Percentiles rank a stretch among this genome's conserved stretches.
phyloP scores from a whole-genome alignment of 2,888 invertebrate species.

The Syrphus vitripennis region DNA sequence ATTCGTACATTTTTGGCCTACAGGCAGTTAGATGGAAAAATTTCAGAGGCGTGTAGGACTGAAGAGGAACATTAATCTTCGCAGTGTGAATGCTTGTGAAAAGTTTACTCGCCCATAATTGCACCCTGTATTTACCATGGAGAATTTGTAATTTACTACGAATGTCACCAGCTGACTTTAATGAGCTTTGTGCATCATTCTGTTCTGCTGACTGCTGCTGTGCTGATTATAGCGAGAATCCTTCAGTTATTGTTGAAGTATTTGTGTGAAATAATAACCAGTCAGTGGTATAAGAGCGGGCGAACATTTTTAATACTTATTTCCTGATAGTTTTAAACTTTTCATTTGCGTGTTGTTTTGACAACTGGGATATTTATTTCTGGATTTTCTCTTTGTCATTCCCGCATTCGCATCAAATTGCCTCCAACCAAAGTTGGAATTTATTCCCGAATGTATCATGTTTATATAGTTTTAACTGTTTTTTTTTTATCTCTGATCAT shows the following conservation, averaged over 20 bases:
- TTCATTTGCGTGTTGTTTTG: neutral
- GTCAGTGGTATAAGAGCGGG: neutral
- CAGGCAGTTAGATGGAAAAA: slow-evolving; percentile 44
- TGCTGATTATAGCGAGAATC: neutral
- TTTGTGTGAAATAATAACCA: slow-evolving; percentile 8
- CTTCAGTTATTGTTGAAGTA: neutral
- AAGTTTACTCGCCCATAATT: slow-evolving; percentile 37
- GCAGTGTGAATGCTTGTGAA: slow-evolving; percentile 13
- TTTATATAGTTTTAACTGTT: slow-evolving; percentile 7
- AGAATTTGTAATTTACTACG: slow-evolving; percentile 44
- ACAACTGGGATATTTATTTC: slow-evolving; percentile 23
- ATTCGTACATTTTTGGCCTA: slow-evolving; percentile 2
- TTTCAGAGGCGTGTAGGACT: slow-evolving; percentile 39
- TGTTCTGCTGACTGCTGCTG: no score
- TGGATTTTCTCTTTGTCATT: neutral
- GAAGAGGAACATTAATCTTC: slow-evolving; percentile 53
- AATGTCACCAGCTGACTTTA: slow-evolving; percentile 49
- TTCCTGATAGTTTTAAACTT: neutral
- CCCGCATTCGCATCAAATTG: neutral
- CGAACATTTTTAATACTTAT: neutral
- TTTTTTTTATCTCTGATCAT: slow-evolving; percentile 46
- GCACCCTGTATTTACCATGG: slow-evolving; percentile 5
- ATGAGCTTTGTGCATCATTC: slow-evolving; percentile 37
- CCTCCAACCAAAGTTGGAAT: neutral
- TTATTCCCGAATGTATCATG: neutral